Evolutionary conservation across 2,797 vertebrate genomes (phyloP), one percentile per base, ranked within the genome.

Genomic region (Monodelphis domestica): DNA sequence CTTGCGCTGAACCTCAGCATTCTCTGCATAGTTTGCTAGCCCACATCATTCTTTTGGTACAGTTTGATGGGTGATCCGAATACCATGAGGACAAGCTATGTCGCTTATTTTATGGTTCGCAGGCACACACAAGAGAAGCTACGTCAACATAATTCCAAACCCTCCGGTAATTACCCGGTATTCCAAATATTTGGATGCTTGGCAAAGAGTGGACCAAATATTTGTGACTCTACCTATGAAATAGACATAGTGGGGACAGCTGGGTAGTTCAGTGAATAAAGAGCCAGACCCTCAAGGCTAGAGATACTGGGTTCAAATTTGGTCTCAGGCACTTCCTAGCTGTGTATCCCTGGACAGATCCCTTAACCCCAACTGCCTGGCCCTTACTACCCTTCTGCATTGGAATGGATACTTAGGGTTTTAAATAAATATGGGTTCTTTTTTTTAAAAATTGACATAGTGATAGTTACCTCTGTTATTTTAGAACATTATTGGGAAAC

Each of bases 11-110:
- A 84, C 51, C 53, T 91, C 1, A 54, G 24, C 7, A 55, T 93
- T 93, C 90, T 87, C 33, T 59, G 26, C 24, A 55, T 89, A 92
- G 57, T 94, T 90, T 91, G 55, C 92, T 88, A 90, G 33, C 54
- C 93, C 33, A 45, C 1, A 90, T 87, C 91, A 0, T n/a, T 95
- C 93, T 14, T 28, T 87, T 33, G 5, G 21, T 30, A 70, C 21
- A 30, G 51, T 90, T 94, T 57, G 50, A 63, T 45, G 55, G 7
- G 14, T 95, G 54, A 93, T 54, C 95, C 95, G 95, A 88, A 88
- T 90, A 50, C 84, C 93, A 45, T 12, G 88, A 95, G 55, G 78
- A 57, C 88, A 95, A 95, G n/a, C 12, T 63, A 38, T 87, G 50
- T 90, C 14, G 56, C 5, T 54, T 91, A n/a, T 89, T 92, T 88